Conservation (phyloP, 2,888 invertebrate species). For the Noctua janthe region DNA sequence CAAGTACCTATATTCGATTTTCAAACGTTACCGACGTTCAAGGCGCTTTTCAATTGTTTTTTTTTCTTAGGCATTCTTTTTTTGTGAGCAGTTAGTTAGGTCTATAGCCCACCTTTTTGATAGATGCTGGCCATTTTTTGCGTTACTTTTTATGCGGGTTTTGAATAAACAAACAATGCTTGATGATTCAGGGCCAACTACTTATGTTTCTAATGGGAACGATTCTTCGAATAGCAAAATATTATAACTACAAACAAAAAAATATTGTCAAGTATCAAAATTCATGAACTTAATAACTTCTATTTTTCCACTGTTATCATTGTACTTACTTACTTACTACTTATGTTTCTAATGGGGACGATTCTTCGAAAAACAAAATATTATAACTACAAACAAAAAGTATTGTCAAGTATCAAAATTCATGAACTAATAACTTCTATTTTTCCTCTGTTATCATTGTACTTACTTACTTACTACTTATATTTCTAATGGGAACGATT, state of each 20-base stretch:
- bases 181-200: constrained; percentile 27
- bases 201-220: constrained; percentile 9
- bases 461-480: background rate
- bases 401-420: background rate
- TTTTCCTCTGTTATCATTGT: background rate
- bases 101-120: constrained; percentile 4
- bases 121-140: constrained; percentile 21
- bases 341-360: constrained; percentile 4
- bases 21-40: constrained; percentile 8
- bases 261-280: constrained; percentile 1
- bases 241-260: background rate
- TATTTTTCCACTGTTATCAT: no score
- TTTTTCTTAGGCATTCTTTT: background rate
- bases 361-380: constrained; percentile 1
- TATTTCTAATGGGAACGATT: constrained; percentile 11
- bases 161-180: constrained; percentile 39
- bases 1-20: constrained; percentile 15
- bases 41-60: constrained; percentile 10
- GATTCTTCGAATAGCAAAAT: constrained; percentile 4
- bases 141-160: constrained; percentile 5
- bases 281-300: background rate
- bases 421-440: background rate
- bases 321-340: background rate
- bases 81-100: constrained; percentile 16
- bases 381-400: background rate